phyloP scores from a whole-genome alignment of 2,797 vertebrate genomes.

The Danio albolineatus region DNA sequence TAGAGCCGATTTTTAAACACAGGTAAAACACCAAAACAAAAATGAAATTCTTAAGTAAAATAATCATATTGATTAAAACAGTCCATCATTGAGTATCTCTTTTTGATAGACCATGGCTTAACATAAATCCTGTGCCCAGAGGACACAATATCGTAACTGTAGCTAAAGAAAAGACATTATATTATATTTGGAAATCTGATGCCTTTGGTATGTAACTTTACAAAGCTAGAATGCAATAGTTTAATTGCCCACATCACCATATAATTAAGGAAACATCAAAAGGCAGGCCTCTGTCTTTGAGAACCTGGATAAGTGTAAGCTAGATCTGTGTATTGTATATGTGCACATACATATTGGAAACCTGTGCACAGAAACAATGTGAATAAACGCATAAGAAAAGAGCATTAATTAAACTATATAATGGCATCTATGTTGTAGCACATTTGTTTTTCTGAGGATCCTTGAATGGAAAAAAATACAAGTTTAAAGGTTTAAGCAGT shows the following conservation, averaged over 20 bases:
- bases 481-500: no score
- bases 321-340: not conserved
- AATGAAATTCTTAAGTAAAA: no score
- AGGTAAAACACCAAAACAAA: no score
- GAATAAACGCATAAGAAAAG: not conserved
- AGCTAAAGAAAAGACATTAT: not conserved
- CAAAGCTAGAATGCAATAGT: not conserved
- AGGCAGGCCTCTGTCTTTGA: constrained; percentile 5
- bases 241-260: not conserved
- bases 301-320: not conserved
- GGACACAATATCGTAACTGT: not conserved
- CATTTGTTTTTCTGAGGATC: no score
- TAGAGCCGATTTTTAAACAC: no score
- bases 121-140: not conserved
- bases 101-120: not conserved
- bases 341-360: not conserved
- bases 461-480: not conserved
- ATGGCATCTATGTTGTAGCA: not conserved
- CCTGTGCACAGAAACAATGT: not conserved
- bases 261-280: not conserved
- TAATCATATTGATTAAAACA: no score
- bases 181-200: not conserved
- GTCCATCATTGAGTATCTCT: not conserved
- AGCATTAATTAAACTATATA: not conserved
- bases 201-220: not conserved